phyloP scores from a whole-genome alignment of 2,113 vertebrate species.

The Pampusana beccarii region DNA sequence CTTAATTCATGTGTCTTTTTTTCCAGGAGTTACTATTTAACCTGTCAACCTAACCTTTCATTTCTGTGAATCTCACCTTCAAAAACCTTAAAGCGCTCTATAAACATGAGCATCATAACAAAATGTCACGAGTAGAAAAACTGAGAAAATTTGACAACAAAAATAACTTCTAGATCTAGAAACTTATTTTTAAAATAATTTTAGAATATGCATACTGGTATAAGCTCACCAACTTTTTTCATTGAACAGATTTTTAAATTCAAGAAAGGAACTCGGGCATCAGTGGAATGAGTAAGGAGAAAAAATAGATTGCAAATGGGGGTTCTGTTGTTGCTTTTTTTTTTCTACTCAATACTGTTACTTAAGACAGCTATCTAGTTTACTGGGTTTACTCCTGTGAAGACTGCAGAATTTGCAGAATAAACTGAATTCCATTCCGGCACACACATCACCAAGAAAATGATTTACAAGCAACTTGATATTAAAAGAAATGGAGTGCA shows the following conservation, averaged over 20 bases:
- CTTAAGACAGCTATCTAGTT: background rate
- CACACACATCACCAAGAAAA: background rate
- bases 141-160: background rate
- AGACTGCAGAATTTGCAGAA: background rate
- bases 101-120: background rate
- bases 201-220: background rate
- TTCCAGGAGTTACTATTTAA: background rate
- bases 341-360: background rate
- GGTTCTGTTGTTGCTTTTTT: background rate
- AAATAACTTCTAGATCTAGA: background rate
- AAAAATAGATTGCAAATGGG: background rate
- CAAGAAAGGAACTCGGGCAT: background rate
- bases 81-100: background rate
- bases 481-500: background rate
- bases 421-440: background rate
- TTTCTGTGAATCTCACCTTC: background rate
- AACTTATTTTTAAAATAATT: background rate
- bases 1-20: background rate
- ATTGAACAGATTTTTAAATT: background rate
- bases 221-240: background rate
- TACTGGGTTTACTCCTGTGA: background rate
- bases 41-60: background rate
- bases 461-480: background rate
- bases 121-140: background rate
- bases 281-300: background rate